Evolutionary conservation across 1,140 invertebrate species (phyloP), one percentile per base, ranked within the genome.

Genomic region (Lanistes nyassanus): DNA sequence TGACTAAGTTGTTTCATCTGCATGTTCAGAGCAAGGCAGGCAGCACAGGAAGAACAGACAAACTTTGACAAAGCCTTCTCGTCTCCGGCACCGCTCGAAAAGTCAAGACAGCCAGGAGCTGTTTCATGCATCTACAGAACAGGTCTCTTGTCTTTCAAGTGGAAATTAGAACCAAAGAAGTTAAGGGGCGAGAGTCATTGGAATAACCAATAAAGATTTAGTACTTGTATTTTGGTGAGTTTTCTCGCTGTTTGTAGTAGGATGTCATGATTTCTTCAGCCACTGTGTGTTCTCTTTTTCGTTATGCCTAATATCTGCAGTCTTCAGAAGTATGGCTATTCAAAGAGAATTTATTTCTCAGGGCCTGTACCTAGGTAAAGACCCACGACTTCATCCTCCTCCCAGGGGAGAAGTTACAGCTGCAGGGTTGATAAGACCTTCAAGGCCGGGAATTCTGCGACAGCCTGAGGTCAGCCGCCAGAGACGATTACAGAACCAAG

Each of bases 301-400:
- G 6, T 29, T 6, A 55, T n/a, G 6, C 55, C 26, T 58, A 16
- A 29, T 34, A 36, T 36, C 26, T 55, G 19, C 9, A 21, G 36
- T 55, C 26, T 16, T 26, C 16, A 19, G 13, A 31, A 53, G 37
- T 34, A 26, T 13, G 39, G 26, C 53, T 31, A 53, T 55, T 58
- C 34, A 31, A 29, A 71, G 2, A 56, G 31, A 56, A 29, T 74
- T 81, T 82, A 56, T 79, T 60, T 80, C 81, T 26, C 70, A 80
- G 73, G 81, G 81, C 70, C 72, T 85, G 53, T 85, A 81, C 74
- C 76, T 85, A n/a, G 84, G 84, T 53, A 84, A 85, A 75, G 79
- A 79, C 73, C 83, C 84, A 16, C 66, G 72, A 26, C 55, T 71
- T 23, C 72, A 82, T 16, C 77, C 76, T 23, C 77, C 83, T n/a